Evolutionary conservation across 1,140 invertebrate species (phyloP), one percentile per base, ranked within the genome.

Genomic region (Oscheius sp.): DNA sequence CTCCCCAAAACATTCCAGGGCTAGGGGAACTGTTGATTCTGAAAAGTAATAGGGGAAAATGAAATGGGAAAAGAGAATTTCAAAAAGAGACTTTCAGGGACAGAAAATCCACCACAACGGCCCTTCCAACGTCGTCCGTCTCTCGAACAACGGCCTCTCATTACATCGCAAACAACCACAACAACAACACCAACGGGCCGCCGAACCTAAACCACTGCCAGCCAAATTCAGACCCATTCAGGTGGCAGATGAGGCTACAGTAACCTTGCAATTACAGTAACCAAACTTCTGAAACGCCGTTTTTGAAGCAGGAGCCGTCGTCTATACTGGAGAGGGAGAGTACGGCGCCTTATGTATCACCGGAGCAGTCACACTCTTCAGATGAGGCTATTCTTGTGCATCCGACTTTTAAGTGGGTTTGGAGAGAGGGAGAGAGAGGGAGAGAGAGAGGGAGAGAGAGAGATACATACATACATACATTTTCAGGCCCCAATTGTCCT

Each of bases 241-340:
- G 49, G n/a, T n/a, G n/a, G n/a, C n/a, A 23, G 23, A 55, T 26
- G 4, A 23, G 23, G 49, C 7, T 13, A 4, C 23, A 55, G 15
- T 23, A 4, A 3, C 29, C 2, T n/a, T 26, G 1, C 20, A 49
- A 32, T 73, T 73, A 20, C 71, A 59, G 52, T 32, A 73, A 67
- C 32, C 71, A 42, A 66, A 59, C 29, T 38, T 68, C 32, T 49
- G 49, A 36, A 59, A 42, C 10, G 28, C 36, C 34, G 36, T 55
- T 55, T 26, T 55, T 26, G 7, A 7, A 26, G 32, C 72, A 74
- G 31, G 72, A 74, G 28, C 72, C 66, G 13, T 68, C 64, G n/a
- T 74, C 72, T 7, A 65, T 74, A 15, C 68, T 74, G n/a, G 72
- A 74, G 42, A 55, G 72, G 29, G 72, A 74, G 32, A 45, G 35